phyloP scores from a whole-genome alignment of 1,140 invertebrate species.

The Charaxes varanes region DNA sequence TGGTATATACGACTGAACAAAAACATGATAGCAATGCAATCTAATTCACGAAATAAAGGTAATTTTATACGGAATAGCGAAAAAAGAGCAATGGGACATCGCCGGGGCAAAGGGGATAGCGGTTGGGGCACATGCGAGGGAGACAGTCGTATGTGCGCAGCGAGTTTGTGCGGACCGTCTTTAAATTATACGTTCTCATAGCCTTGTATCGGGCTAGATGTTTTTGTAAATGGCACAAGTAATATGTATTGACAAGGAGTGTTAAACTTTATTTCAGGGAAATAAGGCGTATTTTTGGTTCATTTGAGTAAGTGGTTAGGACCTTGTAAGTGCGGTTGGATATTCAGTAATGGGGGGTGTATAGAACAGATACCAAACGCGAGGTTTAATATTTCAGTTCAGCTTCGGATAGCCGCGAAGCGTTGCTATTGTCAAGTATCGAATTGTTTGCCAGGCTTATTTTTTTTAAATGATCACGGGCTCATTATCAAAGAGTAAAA shows the following conservation, averaged over 20 bases:
- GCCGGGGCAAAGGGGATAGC: slow-evolving; percentile 34
- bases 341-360: slow-evolving; percentile 72
- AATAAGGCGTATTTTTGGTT: slow-evolving; percentile 14
- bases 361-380: slow-evolving; percentile 66
- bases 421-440: slow-evolving; percentile 60
- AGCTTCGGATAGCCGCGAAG: slow-evolving; percentile 71
- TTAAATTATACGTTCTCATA: slow-evolving; percentile 74
- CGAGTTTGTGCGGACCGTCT: slow-evolving; percentile 47
- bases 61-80: slow-evolving; percentile 67
- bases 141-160: slow-evolving; percentile 33
- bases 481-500: slow-evolving; percentile 31
- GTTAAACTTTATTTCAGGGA: slow-evolving; percentile 11
- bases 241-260: slow-evolving; percentile 5
- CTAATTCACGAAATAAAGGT: slow-evolving; percentile 72
- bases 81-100: slow-evolving; percentile 61
- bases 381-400: slow-evolving; percentile 73
- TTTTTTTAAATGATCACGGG: slow-evolving; percentile 42
- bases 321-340: slow-evolving; percentile 33
- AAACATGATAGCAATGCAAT: slow-evolving; percentile 64
- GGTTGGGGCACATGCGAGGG: slow-evolving; percentile 32
- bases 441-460: slow-evolving; percentile 59
- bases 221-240: slow-evolving; percentile 27
- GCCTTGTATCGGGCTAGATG: slow-evolving; percentile 48
- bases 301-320: slow-evolving; percentile 10
- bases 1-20: no score